Base-by-base conservation (phyloP, 2,113 vertebrate genomes). In the Eclectus roratus region DNA sequence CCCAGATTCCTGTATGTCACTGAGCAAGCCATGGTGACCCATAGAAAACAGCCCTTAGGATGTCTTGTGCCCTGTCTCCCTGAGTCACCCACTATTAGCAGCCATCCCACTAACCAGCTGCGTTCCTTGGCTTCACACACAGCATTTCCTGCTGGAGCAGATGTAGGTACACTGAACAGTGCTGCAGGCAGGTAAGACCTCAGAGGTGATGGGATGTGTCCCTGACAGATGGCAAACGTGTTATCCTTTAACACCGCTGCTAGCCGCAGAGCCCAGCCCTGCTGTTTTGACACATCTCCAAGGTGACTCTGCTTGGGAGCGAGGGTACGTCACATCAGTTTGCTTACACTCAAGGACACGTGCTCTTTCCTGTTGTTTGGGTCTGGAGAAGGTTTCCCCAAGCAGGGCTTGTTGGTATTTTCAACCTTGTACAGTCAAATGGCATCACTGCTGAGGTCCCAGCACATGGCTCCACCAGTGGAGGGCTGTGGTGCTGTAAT, bases 211-310 rank as follows among this genome's bases (percentile, higher is more conserved):
- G 89, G 52, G 91, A 46, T 63, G 41, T 29, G 56, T 44, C 92
- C 72, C 72, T 94, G 92, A 41, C 91, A 94, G 95, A 84, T 93
- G 92, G 93, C 90, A 92, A 84, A 68, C 1, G 3, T 64, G 27
- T 76, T 80, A 37, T 90, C 88, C 88, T 82, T 66, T 74, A 56
- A 35, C 47, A 5, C 8, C 17, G 90, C 68, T 4, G 4, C 47
- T 46, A 31, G 68, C 44, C 5, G 1, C 78, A n/a, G 76, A 79
- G 85, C 80, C 76, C 52, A 73, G 77, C 91, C 72, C 65, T 64
- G 60, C 91, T 91, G 73, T 68, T 95, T n/a, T 89, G 93, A 60
- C 91, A 7, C 87, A 69, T 92, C 68, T 92, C 82, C 95, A 93
- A 88, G 94, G 93, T 92, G 93, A 90, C 72, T 74, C 73, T 68